Evolutionary conservation across 2,888 invertebrate species (phyloP).

Genomic region (Cephus runcator): DNA sequence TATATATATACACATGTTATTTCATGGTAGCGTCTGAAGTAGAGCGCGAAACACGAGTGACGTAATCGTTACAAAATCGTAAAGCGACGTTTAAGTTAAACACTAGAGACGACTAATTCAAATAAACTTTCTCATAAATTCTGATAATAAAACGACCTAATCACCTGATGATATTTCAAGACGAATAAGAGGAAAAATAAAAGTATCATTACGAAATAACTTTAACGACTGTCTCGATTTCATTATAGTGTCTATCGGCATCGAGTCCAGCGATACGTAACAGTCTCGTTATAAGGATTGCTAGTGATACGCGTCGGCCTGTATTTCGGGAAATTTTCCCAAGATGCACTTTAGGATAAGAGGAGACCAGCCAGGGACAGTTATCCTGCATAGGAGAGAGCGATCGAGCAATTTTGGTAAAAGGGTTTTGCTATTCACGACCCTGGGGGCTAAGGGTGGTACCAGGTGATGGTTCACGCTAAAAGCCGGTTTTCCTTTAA

Average conservation of each 20-base stretch:
- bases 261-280: neutral
- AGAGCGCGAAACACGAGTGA: neutral
- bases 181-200: neutral
- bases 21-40: neutral
- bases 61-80: neutral
- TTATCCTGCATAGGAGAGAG: constrained; percentile 39
- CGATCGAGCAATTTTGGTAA: constrained; percentile 61
- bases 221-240: neutral
- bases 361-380: constrained; percentile 22
- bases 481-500: constrained; percentile 58
- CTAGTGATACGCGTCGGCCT: neutral
- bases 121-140: constrained; percentile 34
- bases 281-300: neutral
- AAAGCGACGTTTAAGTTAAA: neutral
- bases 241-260: neutral
- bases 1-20: neutral
- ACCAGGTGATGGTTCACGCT: constrained; percentile 24
- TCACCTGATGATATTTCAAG: neutral
- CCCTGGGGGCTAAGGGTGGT: constrained; percentile 14
- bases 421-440: constrained; percentile 59
- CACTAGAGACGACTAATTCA: constrained; percentile 5
- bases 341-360: neutral
- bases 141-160: constrained; percentile 28
- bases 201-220: neutral
- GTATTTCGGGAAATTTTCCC: neutral